Evolutionary conservation across 2,888 invertebrate genomes (phyloP).

Genomic region (Megamerina dolium): DNA sequence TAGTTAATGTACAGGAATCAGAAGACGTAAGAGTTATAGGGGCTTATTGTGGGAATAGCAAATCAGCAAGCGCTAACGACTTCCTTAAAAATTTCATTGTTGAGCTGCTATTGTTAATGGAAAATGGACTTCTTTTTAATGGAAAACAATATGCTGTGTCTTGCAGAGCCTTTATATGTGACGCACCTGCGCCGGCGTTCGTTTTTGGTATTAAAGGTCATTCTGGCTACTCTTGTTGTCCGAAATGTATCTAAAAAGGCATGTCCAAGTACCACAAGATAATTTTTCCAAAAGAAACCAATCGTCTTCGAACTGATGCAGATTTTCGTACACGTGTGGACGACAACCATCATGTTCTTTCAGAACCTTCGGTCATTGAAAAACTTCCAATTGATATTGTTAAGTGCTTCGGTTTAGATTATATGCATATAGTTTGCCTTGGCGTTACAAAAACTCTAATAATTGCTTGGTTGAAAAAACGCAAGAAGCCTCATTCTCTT

Average conservation of each 20-base stretch:
- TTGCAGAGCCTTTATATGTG: constrained; percentile 8
- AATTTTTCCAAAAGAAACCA: constrained; percentile 6
- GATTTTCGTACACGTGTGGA: constrained; percentile 10
- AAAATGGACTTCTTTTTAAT: constrained; percentile 1
- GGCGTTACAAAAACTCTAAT: too few species aligned
- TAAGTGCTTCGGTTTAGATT: constrained; percentile 4
- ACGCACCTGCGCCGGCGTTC: constrained; percentile 14
- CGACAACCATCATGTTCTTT: constrained; percentile 12
- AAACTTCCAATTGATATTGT: constrained; percentile 12
- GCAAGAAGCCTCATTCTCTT: constrained; percentile 8
- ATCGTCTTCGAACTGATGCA: constrained; percentile 9
- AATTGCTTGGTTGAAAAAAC: constrained; percentile 7
- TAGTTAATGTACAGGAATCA: constrained; percentile 8
- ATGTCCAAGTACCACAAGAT: constrained; percentile 10
- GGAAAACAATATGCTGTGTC: constrained; percentile 4
- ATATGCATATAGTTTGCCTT: constrained; percentile 12
- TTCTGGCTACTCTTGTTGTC: constrained; percentile 10
- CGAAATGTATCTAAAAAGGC: constrained; percentile 7
- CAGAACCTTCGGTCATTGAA: constrained; percentile 7
- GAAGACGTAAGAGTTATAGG: constrained; percentile 3
- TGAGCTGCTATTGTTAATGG: constrained; percentile 2
- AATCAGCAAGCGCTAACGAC: constrained; percentile 6
- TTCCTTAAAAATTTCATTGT: too few species aligned
- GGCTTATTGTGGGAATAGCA: constrained; percentile 7
- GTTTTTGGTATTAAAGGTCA: constrained; percentile 6